phyloP scores from a whole-genome alignment of 2,888 invertebrate genomes.

The Poecilobothrus nobilitatus region DNA sequence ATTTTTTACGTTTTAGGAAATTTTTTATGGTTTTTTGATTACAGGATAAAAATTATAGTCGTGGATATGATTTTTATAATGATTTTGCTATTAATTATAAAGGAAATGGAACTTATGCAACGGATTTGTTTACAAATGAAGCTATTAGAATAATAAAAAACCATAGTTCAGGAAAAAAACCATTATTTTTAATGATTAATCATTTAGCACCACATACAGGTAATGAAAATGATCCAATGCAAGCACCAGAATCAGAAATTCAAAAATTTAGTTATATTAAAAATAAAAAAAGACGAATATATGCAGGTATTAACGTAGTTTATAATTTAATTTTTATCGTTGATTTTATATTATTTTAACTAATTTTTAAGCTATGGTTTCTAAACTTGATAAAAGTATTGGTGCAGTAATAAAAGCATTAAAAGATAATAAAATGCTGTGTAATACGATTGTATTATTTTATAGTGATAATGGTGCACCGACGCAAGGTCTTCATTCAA shows the following conservation, averaged over 20 bases:
- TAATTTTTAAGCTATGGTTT: slow-evolving; percentile 61
- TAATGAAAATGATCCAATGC: slow-evolving; percentile 58
- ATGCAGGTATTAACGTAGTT: slow-evolving; percentile 51
- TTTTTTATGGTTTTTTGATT: neutral
- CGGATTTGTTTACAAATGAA: slow-evolving; percentile 60
- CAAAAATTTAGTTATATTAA: slow-evolving; percentile 58
- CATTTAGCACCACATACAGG: slow-evolving; percentile 76
- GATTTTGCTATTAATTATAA: slow-evolving; percentile 48
- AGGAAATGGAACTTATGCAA: slow-evolving; percentile 54
- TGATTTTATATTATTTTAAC: neutral
- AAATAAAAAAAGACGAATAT: slow-evolving; percentile 56
- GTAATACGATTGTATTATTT: slow-evolving; percentile 77
- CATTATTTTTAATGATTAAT: slow-evolving; percentile 71
- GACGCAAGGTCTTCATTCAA: slow-evolving; percentile 60
- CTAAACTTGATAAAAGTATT: slow-evolving; percentile 75
- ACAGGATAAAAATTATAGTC: slow-evolving; percentile 31
- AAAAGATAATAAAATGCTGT: slow-evolving; percentile 57
- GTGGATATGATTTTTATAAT: slow-evolving; percentile 47
- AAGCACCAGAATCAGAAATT: slow-evolving; percentile 65
- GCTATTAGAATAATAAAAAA: slow-evolving; percentile 53
- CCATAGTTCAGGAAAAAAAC: slow-evolving; percentile 49
- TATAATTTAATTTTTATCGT: neutral
- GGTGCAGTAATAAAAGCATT: slow-evolving; percentile 66
- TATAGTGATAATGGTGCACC: slow-evolving; percentile 85
- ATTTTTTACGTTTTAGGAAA: slow-evolving; percentile 8